These are phyloP conservation scores for Emydocephalus ijimae DNA, from an alignment of 2,113 vertebrate species.

Conservation along the genomic window DNA sequence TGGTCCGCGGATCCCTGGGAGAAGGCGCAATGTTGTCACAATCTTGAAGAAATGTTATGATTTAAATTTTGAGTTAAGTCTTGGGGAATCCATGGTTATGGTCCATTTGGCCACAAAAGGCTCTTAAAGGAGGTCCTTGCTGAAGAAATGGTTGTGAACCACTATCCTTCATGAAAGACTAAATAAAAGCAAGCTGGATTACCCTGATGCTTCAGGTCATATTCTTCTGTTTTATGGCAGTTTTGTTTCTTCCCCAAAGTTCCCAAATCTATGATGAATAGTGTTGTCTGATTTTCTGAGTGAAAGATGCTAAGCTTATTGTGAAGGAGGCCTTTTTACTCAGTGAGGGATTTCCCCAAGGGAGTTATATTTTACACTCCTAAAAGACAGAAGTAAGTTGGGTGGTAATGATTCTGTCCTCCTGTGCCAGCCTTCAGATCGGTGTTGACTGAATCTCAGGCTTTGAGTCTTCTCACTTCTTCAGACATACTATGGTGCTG, in stretches of 20 bases:
- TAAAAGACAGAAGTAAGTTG: neutral
- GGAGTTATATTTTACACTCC: conserved; percentile 1
- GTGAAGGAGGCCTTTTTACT: conserved; percentile 1
- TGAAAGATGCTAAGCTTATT: conserved; percentile 2
- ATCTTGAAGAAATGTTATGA: neutral
- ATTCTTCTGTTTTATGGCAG: neutral
- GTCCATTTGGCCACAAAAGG: neutral
- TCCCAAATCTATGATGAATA: neutral
- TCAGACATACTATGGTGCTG: neutral
- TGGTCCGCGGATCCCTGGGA: neutral
- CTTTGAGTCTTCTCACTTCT: neutral
- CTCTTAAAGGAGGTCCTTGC: neutral
- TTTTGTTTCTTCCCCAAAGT: neutral
- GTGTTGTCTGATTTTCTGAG: conserved; percentile 3
- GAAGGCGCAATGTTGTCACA: neutral
- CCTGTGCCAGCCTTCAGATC: neutral
- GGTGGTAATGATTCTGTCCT: neutral
- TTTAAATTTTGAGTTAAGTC: neutral
- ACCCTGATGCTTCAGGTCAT: neutral
- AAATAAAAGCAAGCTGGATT: neutral
- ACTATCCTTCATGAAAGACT: neutral
- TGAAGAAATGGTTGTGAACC: neutral
- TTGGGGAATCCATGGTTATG: neutral
- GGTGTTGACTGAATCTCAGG: neutral
- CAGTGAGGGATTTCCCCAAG: conserved; percentile 1